Conservation (phyloP, 2,113 vertebrate genomes). For the Neofelis nebulosa region DNA sequence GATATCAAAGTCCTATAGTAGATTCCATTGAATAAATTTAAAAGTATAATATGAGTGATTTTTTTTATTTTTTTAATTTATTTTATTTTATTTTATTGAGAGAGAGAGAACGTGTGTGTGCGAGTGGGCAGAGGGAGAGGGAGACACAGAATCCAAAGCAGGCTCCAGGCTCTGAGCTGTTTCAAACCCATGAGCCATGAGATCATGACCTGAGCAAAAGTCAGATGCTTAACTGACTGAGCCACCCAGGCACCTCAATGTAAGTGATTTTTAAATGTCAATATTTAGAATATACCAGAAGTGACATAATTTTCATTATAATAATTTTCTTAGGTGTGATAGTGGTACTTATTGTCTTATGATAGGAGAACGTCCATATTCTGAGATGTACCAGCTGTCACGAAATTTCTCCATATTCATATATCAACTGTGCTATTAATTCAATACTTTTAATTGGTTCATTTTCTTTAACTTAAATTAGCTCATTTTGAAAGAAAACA, state of each 20-base stretch:
- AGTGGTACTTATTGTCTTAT: neutral
- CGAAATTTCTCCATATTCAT: neutral
- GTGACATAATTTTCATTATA: neutral
- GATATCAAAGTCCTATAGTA: neutral
- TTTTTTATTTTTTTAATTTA: neutral
- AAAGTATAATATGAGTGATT: neutral
- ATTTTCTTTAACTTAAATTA: neutral
- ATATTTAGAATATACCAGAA: slow-evolving; percentile 10
- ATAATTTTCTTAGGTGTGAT: slow-evolving; percentile 18
- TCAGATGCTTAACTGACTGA: no score
- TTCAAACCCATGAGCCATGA: no score
- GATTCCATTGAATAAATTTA: neutral
- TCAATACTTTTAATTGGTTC: neutral
- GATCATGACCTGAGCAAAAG: no score
- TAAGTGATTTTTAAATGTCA: slow-evolving; percentile 12
- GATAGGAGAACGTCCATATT: neutral
- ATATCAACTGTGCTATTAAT: neutral
- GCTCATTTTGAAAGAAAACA: neutral
- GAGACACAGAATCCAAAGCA: no score
- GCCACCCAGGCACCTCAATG: no score
- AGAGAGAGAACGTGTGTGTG: no score
- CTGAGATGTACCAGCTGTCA: neutral
- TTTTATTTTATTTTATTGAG: no score
- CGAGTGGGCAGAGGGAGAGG: no score
- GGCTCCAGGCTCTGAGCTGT: no score